Evolutionary conservation across 2,888 invertebrate species (phyloP), one percentile per base, ranked within the genome.

Genomic region (Pseudococcus longispinus): DNA sequence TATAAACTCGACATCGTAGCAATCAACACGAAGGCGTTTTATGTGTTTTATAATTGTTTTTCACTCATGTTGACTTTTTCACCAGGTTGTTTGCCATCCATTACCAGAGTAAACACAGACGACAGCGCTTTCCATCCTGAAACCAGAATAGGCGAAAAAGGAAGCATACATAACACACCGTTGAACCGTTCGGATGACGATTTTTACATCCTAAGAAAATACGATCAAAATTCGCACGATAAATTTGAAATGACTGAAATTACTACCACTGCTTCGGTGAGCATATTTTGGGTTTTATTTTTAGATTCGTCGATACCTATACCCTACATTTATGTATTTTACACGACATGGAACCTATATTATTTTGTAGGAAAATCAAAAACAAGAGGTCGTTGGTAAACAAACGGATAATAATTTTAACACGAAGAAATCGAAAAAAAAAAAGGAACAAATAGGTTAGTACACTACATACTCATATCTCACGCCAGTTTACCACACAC

Each of bases 161-260:
- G 74, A 26, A 85, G 70, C n/a, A 23, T 70, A 3, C 65, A 44
- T n/a, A 85, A 74, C 37, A 37, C 74, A 2, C 85, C 85, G 8
- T 23, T 74, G 4, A 85, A 74, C 46, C 70, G 85, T n/a, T 23
- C 74, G 13, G 85, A 74, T 23, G 85, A 85, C 3, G 85, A 85
- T 46, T 85, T 85, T 46, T 74, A 85, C 70, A 85, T 85, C 70
- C 23, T 85, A 46, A 37, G 85, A 74, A 85, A 85, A 85, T 85
- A 85, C 85, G 85, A 85, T 46, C 70, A 85, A 23, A 42, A 32
- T 37, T 74, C 85, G 20, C 74, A 37, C 32, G 85, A 85, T 70
- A 85, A 46, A 85, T 46, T 85, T 46, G 85, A 85, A 74, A 85
- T 85, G 85, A 46, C 42, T 74, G 77, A 74, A 74, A 74, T 85